phyloP scores from a whole-genome alignment of 2,113 vertebrate species.

The Nettapus auritus region DNA sequence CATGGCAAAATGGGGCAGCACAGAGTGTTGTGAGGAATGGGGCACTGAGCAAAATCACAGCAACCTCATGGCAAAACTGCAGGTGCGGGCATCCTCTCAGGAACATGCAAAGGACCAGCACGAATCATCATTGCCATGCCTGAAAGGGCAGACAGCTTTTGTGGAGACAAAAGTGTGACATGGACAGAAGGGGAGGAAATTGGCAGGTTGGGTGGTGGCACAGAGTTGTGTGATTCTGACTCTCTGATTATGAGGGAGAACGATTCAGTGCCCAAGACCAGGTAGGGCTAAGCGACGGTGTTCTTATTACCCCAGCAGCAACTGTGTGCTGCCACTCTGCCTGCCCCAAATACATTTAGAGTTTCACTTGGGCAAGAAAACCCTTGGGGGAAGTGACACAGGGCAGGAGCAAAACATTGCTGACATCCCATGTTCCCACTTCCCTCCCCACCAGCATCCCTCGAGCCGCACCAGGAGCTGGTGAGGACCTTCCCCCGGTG shows the following conservation, averaged over 20 bases:
- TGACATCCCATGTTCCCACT: background rate
- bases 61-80: background rate
- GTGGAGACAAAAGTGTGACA: accelerated
- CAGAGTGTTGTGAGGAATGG: background rate
- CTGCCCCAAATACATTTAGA: background rate
- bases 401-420: background rate
- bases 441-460: background rate
- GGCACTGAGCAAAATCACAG: background rate
- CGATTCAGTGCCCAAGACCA: background rate
- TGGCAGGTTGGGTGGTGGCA: background rate
- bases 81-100: accelerated
- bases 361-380: background rate
- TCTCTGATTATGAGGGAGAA: background rate
- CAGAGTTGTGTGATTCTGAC: background rate
- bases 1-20: background rate
- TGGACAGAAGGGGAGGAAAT: background rate
- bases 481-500: background rate
- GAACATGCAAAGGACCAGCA: background rate
- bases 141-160: background rate
- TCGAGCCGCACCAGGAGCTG: background rate
- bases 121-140: accelerated
- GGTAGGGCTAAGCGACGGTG: background rate
- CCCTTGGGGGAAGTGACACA: too few species aligned
- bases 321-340: background rate
- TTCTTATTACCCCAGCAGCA: background rate